Conservation (phyloP, 2,888 invertebrate genomes). For the Mongoloraphidia duomilia region DNA sequence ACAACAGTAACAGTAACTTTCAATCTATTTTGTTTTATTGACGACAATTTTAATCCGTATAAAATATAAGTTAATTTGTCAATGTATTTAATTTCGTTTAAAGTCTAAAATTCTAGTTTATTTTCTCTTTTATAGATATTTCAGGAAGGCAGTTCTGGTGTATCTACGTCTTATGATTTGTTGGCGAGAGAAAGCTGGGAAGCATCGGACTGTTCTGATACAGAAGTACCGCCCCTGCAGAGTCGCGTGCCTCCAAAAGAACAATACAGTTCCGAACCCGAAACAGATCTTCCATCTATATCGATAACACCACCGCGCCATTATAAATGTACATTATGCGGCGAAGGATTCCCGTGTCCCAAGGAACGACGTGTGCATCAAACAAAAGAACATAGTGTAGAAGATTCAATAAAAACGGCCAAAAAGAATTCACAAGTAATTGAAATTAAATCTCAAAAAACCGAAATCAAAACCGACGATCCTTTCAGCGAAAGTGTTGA, state of each 20-base stretch:
- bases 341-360: constrained; percentile 39
- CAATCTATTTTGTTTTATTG: not conserved
- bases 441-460: not conserved
- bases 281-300: constrained; percentile 22
- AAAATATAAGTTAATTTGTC: constrained; percentile 2
- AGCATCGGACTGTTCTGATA: constrained; percentile 51
- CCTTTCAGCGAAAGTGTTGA: constrained; percentile 23
- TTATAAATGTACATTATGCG: constrained; percentile 44
- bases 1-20: not conserved
- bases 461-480: constrained; percentile 23
- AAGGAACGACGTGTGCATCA: constrained; percentile 50
- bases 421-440: too few species aligned
- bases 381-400: constrained; percentile 36
- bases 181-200: constrained; percentile 54
- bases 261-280: constrained; percentile 8
- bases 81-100: not conserved
- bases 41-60: not conserved
- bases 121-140: constrained; percentile 35
- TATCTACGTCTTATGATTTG: constrained; percentile 45
- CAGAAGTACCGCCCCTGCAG: constrained; percentile 23
- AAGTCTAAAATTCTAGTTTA: constrained; percentile 4
- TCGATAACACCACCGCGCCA: constrained; percentile 27
- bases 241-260: constrained; percentile 31
- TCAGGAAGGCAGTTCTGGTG: constrained; percentile 32
- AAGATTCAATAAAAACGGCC: constrained; percentile 22